phyloP scores from a whole-genome alignment of 2,797 vertebrate genomes.

The Lepilemur ruficaudatus region DNA sequence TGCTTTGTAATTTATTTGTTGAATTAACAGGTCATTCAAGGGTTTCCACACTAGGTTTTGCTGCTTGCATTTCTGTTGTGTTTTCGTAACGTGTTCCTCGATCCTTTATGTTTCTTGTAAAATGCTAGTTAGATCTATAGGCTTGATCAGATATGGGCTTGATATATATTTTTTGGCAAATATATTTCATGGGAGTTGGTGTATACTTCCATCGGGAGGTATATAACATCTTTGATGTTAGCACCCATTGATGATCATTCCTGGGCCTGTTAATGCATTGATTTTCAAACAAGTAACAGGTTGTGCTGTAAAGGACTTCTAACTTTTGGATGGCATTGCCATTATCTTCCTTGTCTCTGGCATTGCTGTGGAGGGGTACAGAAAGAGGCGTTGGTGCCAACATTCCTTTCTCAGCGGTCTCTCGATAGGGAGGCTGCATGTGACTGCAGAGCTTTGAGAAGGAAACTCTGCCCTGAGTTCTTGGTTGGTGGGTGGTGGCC shows the following conservation, averaged over 20 bases:
- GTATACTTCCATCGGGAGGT: neutral
- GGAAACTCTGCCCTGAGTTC: neutral
- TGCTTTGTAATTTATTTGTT: slow-evolving; percentile 30
- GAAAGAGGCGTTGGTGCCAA: neutral
- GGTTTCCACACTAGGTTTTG: neutral
- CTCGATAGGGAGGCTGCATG: neutral
- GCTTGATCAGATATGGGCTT: neutral
- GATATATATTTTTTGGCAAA: neutral
- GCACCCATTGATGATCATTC: neutral
- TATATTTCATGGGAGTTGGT: neutral
- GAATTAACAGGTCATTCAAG: neutral
- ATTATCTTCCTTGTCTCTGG: neutral
- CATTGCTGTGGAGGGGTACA: neutral
- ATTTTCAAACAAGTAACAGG: slow-evolving; percentile 9
- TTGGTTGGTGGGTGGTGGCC: neutral
- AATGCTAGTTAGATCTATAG: neutral
- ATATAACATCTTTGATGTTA: neutral
- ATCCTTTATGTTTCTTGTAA: neutral
- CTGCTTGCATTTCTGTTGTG: neutral
- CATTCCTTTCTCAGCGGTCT: neutral
- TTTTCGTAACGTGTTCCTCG: neutral
- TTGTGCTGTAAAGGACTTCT: neutral
- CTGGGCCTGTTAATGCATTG: neutral
- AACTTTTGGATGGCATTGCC: neutral
- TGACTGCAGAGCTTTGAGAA: neutral